phyloP scores from a whole-genome alignment of 2,797 vertebrate genomes.

The Oryzias sinensis region DNA sequence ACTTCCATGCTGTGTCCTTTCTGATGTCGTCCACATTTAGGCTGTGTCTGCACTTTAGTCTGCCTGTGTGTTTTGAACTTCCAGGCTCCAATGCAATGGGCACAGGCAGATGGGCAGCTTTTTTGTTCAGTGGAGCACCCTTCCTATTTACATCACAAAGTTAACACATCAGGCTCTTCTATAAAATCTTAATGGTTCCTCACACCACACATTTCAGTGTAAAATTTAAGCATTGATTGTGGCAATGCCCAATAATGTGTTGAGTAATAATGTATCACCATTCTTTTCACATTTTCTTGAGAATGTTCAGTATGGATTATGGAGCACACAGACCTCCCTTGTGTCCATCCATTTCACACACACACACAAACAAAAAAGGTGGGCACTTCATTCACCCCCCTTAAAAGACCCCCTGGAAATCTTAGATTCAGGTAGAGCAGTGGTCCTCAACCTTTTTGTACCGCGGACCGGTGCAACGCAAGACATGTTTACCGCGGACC shows the following conservation, averaged over 20 bases:
- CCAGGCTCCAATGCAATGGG: background rate
- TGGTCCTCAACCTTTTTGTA: too few relatives aligned
- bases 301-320: background rate
- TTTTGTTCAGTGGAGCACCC: background rate
- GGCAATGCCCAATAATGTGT: conserved; percentile 6
- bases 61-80: background rate
- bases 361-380: background rate
- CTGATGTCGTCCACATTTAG: background rate
- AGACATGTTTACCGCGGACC: too few relatives aligned
- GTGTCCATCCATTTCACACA: conserved; percentile 1
- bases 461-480: too few relatives aligned
- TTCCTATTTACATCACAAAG: background rate
- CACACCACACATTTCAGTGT: conserved; percentile 10
- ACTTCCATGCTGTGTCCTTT: background rate
- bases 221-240: conserved; percentile 18
- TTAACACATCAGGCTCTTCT: conserved; percentile 1
- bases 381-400: background rate
- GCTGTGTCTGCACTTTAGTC: background rate
- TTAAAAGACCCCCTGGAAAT: background rate
- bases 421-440: background rate
- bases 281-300: background rate
- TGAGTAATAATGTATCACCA: conserved; percentile 3
- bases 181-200: conserved; percentile 1
- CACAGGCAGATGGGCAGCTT: background rate
- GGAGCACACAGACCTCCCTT: background rate